Evolutionary conservation across 2,113 vertebrate genomes (phyloP).

Genomic region (Eupsittula cactorum): DNA sequence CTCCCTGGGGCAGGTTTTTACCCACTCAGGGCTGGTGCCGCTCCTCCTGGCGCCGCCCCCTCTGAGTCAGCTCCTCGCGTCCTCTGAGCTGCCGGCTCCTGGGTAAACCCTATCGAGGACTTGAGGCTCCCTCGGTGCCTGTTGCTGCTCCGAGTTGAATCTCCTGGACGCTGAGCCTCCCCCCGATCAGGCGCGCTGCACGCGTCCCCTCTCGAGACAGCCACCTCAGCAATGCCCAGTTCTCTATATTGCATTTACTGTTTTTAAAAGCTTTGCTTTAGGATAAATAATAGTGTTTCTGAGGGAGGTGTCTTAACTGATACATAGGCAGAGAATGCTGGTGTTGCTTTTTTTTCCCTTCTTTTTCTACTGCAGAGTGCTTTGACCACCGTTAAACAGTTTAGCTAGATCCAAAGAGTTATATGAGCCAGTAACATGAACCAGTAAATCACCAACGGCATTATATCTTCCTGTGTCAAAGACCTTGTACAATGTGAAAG

Average conservation of each 20-base stretch:
- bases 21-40: too few relatives aligned
- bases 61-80: too few relatives aligned
- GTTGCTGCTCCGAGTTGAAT: too few relatives aligned
- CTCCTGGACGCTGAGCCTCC: too few relatives aligned
- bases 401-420: not conserved
- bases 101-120: too few relatives aligned
- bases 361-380: not conserved
- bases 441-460: not conserved
- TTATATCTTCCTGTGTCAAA: not conserved
- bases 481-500: not conserved
- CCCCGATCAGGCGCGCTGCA: too few relatives aligned
- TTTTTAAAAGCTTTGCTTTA: not conserved
- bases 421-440: not conserved
- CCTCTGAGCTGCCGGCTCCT: too few relatives aligned
- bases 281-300: not conserved
- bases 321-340: not conserved
- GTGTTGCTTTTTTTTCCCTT: not conserved
- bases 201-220: too few relatives aligned
- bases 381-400: not conserved
- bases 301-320: not conserved
- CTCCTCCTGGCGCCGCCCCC: too few relatives aligned
- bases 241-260: not conserved
- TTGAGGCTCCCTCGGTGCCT: too few relatives aligned
- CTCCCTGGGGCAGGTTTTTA: too few relatives aligned
- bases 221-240: not conserved